Evolutionary conservation across 2,888 invertebrate species (phyloP).

Genomic region (Lepidocyrtoides sp.): DNA sequence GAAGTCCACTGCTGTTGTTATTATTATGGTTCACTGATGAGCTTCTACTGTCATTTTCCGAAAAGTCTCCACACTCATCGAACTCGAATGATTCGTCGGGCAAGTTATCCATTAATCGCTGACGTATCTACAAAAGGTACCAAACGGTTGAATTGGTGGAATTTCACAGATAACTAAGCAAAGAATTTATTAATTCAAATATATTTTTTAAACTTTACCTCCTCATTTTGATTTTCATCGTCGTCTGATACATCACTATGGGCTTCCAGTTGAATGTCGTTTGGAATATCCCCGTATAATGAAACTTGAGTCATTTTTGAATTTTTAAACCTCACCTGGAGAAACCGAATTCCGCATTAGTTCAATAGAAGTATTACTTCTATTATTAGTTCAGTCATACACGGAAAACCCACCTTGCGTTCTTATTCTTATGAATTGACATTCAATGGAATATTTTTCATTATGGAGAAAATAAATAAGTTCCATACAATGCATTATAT

Average conservation of each 20-base stretch:
- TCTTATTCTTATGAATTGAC: too few relatives aligned
- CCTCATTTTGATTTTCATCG: slow-evolving; percentile 34
- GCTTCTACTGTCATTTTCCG: slow-evolving; percentile 53
- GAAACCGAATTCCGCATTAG: too few relatives aligned
- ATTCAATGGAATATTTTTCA: too few relatives aligned
- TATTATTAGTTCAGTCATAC: too few relatives aligned
- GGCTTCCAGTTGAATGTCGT: slow-evolving; percentile 63
- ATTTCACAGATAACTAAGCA: neutral
- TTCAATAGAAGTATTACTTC: too few relatives aligned
- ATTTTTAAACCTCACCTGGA: too few relatives aligned
- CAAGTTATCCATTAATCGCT: slow-evolving; percentile 73
- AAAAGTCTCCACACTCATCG: slow-evolving; percentile 70
- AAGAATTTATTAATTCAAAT: too few relatives aligned
- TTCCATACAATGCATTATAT: too few relatives aligned
- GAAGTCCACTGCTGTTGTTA: slow-evolving; percentile 56
- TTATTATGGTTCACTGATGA: slow-evolving; percentile 62
- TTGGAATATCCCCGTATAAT: slow-evolving; percentile 40
- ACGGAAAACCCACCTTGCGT: too few relatives aligned
- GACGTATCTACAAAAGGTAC: slow-evolving; percentile 72
- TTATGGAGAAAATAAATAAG: too few relatives aligned
- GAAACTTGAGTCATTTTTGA: slow-evolving; percentile 69
- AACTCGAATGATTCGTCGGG: slow-evolving; percentile 81
- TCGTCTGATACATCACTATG: slow-evolving; percentile 20
- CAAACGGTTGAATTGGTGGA: neutral
- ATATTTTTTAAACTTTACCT: slow-evolving; percentile 8